Conservation (phyloP, 2,797 vertebrate genomes). For the Caiman crocodilus region DNA sequence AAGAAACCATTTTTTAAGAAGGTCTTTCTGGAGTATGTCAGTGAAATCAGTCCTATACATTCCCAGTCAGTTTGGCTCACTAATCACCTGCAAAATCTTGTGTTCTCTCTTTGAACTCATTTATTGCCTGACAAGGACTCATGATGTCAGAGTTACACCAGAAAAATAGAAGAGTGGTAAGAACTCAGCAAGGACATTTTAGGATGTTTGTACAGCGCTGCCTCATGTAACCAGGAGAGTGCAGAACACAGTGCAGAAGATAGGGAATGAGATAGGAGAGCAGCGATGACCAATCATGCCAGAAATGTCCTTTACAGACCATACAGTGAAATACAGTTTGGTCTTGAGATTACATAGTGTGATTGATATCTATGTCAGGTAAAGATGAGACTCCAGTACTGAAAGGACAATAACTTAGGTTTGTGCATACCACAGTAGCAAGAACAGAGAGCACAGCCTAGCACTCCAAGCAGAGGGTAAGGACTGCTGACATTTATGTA, state of each 20-base stretch:
- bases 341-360: neutral
- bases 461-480: no score
- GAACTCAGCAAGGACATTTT: slow-evolving; percentile 28
- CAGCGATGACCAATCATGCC: accelerated
- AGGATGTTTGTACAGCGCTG: neutral
- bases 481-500: neutral
- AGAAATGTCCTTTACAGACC: neutral
- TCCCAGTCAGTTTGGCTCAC: neutral
- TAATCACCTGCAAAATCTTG: neutral
- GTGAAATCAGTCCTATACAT: accelerated
- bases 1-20: neutral
- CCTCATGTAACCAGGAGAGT: accelerated
- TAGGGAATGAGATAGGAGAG: neutral
- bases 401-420: accelerated
- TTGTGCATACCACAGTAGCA: accelerated
- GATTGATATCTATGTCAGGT: accelerated
- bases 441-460: neutral
- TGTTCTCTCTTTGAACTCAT: slow-evolving; percentile 12
- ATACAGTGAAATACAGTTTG: accelerated
- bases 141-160: slow-evolving; percentile 23
- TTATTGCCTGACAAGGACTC: slow-evolving; percentile 32
- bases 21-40: neutral
- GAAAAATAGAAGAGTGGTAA: neutral
- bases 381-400: accelerated
- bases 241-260: accelerated